phyloP scores from a whole-genome alignment of 2,113 vertebrate genomes.

The Myotis davidii region DNA sequence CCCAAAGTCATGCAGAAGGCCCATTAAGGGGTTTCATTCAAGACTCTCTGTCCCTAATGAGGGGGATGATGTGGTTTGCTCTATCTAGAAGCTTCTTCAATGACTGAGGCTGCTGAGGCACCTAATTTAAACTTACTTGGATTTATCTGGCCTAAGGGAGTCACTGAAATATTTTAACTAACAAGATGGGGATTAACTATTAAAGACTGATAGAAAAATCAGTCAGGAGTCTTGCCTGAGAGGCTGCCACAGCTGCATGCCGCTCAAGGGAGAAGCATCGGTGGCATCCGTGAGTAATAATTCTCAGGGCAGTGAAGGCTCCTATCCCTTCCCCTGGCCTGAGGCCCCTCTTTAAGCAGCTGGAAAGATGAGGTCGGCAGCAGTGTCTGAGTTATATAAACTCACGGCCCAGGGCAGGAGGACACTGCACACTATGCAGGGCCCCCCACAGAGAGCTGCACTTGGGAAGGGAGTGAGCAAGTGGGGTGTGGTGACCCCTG shows the following conservation, averaged over 20 bases:
- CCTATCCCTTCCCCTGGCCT: not conserved
- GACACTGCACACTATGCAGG: fast-evolving
- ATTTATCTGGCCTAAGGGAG: constrained; percentile 70
- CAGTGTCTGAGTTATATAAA: fast-evolving
- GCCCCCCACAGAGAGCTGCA: too few relatives aligned
- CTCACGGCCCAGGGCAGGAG: not conserved
- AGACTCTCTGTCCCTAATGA: constrained; percentile 54
- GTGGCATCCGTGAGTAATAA: not conserved
- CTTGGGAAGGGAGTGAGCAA: not conserved
- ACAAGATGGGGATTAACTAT: constrained; percentile 71
- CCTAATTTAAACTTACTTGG: constrained; percentile 72
- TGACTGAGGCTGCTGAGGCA: constrained; percentile 59
- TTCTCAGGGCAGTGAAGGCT: not conserved
- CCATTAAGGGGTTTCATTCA: constrained; percentile 45
- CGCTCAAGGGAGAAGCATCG: not conserved
- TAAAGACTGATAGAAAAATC: constrained; percentile 70
- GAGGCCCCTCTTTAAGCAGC: not conserved
- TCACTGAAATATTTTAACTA: constrained; percentile 73
- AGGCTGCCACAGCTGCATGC: constrained; percentile 11
- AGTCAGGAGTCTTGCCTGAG: constrained; percentile 55
- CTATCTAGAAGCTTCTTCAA: constrained; percentile 48
- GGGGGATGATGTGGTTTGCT: constrained; percentile 7
- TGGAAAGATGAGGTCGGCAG: fast-evolving
- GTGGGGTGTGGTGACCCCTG: fast-evolving
- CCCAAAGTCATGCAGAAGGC: constrained; percentile 25